Conservation (phyloP, 2,113 vertebrate species). For the Malurus alboscapulatus region DNA sequence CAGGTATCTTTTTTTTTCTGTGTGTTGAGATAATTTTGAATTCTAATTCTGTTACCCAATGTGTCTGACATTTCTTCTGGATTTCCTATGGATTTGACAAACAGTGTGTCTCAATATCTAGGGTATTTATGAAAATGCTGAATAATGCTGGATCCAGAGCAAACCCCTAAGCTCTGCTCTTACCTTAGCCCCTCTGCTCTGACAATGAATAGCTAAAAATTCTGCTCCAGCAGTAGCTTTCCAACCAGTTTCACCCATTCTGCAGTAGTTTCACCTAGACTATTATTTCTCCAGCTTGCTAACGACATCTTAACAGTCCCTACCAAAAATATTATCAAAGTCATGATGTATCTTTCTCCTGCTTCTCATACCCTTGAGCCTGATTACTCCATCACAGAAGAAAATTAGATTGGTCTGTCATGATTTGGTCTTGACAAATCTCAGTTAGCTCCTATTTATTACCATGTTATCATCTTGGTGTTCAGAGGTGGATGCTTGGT, state of each 20-base stretch:
- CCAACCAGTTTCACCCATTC: not conserved
- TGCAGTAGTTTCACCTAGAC: not conserved
- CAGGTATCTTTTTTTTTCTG: not conserved
- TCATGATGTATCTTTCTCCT: not conserved
- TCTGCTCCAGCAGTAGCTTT: not conserved
- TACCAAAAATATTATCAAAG: not conserved
- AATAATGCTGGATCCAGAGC: not conserved
- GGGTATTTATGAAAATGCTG: not conserved
- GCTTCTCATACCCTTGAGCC: not conserved
- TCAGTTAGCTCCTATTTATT: conserved; percentile 1
- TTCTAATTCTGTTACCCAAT: not conserved
- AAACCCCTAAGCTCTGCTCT: not conserved
- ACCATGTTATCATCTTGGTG: not conserved
- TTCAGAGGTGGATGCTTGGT: not conserved
- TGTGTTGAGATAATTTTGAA: not conserved
- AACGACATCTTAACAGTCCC: not conserved
- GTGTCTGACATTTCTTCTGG: not conserved
- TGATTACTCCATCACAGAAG: not conserved
- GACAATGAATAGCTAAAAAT: not conserved
- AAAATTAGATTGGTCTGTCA: not conserved
- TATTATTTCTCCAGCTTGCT: not conserved
- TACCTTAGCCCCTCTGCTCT: not conserved
- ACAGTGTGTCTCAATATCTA: not conserved
- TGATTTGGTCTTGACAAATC: not conserved
- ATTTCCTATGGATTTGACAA: not conserved